Evolutionary conservation across 2,888 invertebrate genomes (phyloP), one percentile per base, ranked within the genome.

Genomic region (Troides oblongomaculatus): DNA sequence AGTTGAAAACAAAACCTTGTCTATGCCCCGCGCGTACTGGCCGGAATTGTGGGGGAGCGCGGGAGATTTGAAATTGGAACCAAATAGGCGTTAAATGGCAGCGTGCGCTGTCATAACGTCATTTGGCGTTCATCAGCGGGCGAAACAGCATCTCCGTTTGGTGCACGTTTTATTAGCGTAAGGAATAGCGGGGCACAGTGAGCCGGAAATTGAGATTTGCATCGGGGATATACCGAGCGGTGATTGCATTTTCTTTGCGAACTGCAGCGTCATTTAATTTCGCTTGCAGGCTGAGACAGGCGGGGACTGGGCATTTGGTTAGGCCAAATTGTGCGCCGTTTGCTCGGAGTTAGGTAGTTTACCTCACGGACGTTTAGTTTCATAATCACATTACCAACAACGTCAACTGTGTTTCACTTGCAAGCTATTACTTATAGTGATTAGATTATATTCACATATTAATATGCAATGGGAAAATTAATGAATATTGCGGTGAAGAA

Each of bases 11-110:
- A 90, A 89, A 89, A 89, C 85, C 80, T 84, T 91, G 90, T 90
- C 84, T 84, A 86, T 85, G 84, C 83, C 81, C 84, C 80, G 81
- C 85, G 91, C 89, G 85, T 82, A 82, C 84, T 88, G 90, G 83
- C 88, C 88, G 88, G 88, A 88, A 87, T 85, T 85, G 83, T 85
- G 84, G 87, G 85, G 91, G 90, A 87, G 89, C 89, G 91, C 92
- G 89, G 82, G 83, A 90, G 88, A 92, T 93, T 94, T 93, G 93
- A 92, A 89, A 91, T 92, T 93, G 93, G 92, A 93, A 89, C 90
- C 94, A 94, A 94, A 94, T 94, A 94, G 93, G 94, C 94, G 94
- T 94, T 94, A 94, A 94, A 94, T 94, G 93, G 93, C 93, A 93
- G 91, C 93, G 90, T 87, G 88, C 89, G 89, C 87, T 90, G 89